Evolutionary conservation across 2,888 invertebrate species (phyloP).

Genomic region (Drosophila multiciliata): DNA sequence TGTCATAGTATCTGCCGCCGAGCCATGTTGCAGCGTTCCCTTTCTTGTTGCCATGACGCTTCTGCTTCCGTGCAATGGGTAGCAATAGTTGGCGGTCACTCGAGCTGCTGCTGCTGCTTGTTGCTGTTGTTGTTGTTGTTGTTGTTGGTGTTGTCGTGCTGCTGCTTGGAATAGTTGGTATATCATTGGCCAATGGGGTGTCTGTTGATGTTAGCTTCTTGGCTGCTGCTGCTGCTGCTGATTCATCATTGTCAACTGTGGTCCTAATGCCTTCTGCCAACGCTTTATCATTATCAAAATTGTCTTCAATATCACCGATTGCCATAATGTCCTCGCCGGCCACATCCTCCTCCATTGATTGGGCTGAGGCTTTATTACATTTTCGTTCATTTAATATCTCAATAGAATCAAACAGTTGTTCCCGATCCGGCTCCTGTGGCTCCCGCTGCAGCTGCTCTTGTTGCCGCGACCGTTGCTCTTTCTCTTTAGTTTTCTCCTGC

Average conservation of each 20-base stretch:
- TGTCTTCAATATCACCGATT: constrained; percentile 76
- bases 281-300: constrained; percentile 69
- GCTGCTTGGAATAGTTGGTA: background rate
- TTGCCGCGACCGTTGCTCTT: constrained; percentile 25
- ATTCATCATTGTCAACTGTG: constrained; percentile 70
- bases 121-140: constrained; percentile 8
- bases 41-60: constrained; percentile 38
- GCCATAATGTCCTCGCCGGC: constrained; percentile 52
- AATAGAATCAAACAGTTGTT: constrained; percentile 71
- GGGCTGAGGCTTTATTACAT: constrained; percentile 75
- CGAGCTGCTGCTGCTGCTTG: constrained; percentile 6
- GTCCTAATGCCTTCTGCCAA: constrained; percentile 56
- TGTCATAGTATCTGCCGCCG: constrained; percentile 14
- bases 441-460: constrained; percentile 12
- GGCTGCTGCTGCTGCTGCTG: constrained; percentile 30
- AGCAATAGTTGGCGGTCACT: constrained; percentile 16
- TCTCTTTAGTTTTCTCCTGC: constrained; percentile 7
- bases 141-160: background rate
- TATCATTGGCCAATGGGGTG: background rate
- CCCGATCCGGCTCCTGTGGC: constrained; percentile 8
- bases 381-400: constrained; percentile 79
- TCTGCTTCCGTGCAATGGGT: constrained; percentile 48
- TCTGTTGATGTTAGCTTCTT: constrained; percentile 15
- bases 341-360: constrained; percentile 41
- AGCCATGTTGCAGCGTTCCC: constrained; percentile 13